A percentile compares a stretch with the other conserved stretches of the same genome.
phyloP scores from a whole-genome alignment of 2,888 invertebrate genomes.

The Hirtodrosophila confusa region DNA sequence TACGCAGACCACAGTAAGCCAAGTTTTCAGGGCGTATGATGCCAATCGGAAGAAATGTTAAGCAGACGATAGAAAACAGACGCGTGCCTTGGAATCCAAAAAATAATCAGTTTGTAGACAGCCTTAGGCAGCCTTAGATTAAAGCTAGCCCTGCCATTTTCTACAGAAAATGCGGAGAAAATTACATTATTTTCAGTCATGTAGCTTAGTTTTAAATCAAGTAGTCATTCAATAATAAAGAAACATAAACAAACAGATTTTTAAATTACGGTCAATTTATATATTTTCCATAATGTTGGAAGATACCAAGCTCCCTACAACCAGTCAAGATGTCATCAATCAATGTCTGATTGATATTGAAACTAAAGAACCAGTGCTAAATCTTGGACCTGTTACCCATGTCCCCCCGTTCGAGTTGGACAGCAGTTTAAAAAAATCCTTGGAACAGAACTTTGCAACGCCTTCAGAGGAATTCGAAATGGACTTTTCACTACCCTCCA shows the following conservation, averaged over 20 bases:
- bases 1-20: conserved; percentile 25
- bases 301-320: background rate
- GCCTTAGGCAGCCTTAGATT: too few relatives aligned
- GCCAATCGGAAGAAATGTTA: conserved; percentile 18
- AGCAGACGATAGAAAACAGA: conserved; percentile 12
- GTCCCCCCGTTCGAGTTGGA: background rate
- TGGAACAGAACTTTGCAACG: background rate
- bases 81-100: too few relatives aligned
- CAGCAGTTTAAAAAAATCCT: too few relatives aligned
- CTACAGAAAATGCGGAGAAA: too few relatives aligned
- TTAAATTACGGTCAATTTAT: conserved; percentile 18
- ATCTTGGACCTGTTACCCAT: conserved; percentile 5
- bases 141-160: too few relatives aligned
- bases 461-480: conserved; percentile 1
- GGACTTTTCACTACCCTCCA: conserved; percentile 14
- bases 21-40: conserved; percentile 19
- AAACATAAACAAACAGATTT: background rate
- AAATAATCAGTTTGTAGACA: too few relatives aligned
- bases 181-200: background rate
- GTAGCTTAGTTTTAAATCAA: conserved; percentile 2
- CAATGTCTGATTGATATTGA: conserved; percentile 3
- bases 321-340: background rate
- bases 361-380: background rate
- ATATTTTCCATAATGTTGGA: conserved; percentile 30
- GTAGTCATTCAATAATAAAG: conserved; percentile 15